Base-by-base conservation (phyloP, 2,113 vertebrate genomes). In the Vidua chalybeata region DNA sequence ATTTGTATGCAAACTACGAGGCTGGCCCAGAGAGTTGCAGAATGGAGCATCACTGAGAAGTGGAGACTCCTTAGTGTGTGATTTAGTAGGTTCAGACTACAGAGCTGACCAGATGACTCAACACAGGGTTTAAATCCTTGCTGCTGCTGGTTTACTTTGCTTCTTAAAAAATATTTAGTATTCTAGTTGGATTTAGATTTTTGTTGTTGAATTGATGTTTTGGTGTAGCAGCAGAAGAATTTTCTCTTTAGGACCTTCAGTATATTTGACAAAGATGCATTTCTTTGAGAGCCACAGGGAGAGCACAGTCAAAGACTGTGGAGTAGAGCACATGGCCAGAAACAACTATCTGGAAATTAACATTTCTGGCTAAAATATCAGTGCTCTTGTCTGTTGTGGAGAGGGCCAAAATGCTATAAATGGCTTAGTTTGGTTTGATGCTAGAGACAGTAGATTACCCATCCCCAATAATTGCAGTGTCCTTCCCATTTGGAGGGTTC, bases 41-140 rank as follows among this genome's bases (percentile, higher is more conserved):
- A 51, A 20, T 15, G 52, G 54, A 30, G 39, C 30, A 35, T 52
- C 22, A 3, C 48, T 43, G 59, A 46, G 54, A 61, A 55, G 13
- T 12, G 14, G 31, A 30, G 41, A 41, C 30, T 73, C 49, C 26
- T 84, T 30, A 52, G 16, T 0, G 0, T n/a, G 37, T 2, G 2
- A 3, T 27, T 43, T 58, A 30, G 24, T 59, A 56, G 62, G 10
- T 52, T 89, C 46, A 15, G 27, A n/a, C 62, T 81, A 22, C 13
- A 30, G 74, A 79, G 28, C 66, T 87, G 66, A 43, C 20, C 30
- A 46, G 52, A 33, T 71, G n/a, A 48, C 8, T 82, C 35, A 28
- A 10, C 9, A 22, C 1, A 27, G 67, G 22, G 11, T 35, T 85
- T 58, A 69, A 87, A 80, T 39, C 30, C 7, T 82, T 82, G 49